Base-by-base conservation (phyloP, 1,140 invertebrate species). In the Branchinecta lindahli region DNA sequence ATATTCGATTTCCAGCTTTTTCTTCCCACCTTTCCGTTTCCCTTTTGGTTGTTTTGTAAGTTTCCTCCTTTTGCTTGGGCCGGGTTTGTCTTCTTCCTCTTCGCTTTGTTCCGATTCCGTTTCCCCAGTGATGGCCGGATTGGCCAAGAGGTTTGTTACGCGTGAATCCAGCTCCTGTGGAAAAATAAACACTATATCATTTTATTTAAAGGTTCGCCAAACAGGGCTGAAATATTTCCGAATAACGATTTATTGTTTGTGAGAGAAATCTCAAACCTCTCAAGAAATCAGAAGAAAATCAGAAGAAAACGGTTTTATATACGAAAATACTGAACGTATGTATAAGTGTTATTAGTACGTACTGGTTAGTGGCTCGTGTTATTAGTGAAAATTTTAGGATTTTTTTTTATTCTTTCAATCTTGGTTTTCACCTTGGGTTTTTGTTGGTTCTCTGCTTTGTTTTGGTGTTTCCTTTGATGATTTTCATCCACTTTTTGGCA, bases 1-100 rank as follows among this genome's bases (percentile, higher is more conserved):
- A 61, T 61, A 61, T 61, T 61, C 52, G 18, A 61, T 61, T 61
- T 61, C 52, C 52, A 61, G 12, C 18, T 61, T 61, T 20, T 61
- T 61, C 52, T 61, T 61, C 6, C 52, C 52, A 61, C 12, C 18
- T 61, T 61, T 61, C 18, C 52, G 52, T 6, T 61, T 61, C 52
- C 18, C 18, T 20, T 61, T 61, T 6, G 52, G 12, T 20, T 61
- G 12, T 20, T 12, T 61, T 61, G 12, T 20, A 61, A 61, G 52
- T 61, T 61, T 61, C 18, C 52, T 61, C 52, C 18, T 61, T 61
- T 61, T 61, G 18, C 52, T 61, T 1, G 52, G 52, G 12, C 2
- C 52, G 4, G 52, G 18, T 33, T 33, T 33, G 33, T 33, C 33
- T 20, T 61, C 52, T 20, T 61, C 52, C 12, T 61, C 52, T 61